These are phyloP conservation scores for Belonocnema kinseyi DNA, from an alignment of 1,140 invertebrate genomes.

Conservation along the genomic window DNA sequence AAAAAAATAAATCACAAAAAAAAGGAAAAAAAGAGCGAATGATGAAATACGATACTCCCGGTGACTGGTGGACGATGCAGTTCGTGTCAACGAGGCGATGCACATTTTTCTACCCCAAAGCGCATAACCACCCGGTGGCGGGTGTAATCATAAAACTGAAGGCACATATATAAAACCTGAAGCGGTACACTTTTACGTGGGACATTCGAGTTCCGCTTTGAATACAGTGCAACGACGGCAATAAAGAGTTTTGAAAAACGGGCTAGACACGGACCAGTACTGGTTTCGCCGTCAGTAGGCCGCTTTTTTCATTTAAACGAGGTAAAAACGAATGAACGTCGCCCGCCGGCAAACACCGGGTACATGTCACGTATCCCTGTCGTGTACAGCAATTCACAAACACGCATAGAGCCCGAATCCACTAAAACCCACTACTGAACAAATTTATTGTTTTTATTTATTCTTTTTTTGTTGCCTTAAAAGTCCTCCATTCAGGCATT, in stretches of 20 bases:
- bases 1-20: constrained; percentile 40
- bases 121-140: constrained; percentile 51
- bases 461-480: neutral
- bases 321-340: constrained; percentile 49
- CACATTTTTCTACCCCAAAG: constrained; percentile 49
- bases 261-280: constrained; percentile 43
- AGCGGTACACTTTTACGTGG: constrained; percentile 56
- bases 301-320: constrained; percentile 54
- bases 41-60: constrained; percentile 51
- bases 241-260: constrained; percentile 61
- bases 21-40: constrained; percentile 17
- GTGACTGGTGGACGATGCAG: constrained; percentile 27
- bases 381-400: constrained; percentile 7
- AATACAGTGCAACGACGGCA: constrained; percentile 58
- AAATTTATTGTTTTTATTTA: constrained; percentile 12
- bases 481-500: neutral
- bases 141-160: constrained; percentile 58
- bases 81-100: constrained; percentile 43
- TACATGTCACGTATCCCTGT: constrained; percentile 48
- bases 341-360: constrained; percentile 50
- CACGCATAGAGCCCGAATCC: neutral
- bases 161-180: constrained; percentile 56
- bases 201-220: constrained; percentile 57
- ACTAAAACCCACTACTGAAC: neutral
- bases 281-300: constrained; percentile 26